Percentiles rank a stretch among this genome's conserved stretches.
Evolutionary conservation across 2,797 vertebrate genomes (phyloP).

Genomic region (Eremophila alpestris): DNA sequence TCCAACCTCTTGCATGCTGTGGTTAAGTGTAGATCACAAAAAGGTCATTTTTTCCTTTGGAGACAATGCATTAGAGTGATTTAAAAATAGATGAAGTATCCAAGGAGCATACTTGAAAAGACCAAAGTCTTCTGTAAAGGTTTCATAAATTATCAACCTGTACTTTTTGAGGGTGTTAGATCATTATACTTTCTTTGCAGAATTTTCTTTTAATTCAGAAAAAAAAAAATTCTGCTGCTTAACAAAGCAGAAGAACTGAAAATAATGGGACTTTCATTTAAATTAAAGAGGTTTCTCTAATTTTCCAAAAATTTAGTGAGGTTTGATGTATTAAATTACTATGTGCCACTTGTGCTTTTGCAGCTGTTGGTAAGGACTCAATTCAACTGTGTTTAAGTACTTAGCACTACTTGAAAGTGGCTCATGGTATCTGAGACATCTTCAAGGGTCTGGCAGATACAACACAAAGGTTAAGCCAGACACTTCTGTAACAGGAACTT

Average conservation of each 20-base stretch:
- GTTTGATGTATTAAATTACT: neutral
- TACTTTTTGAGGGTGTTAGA: neutral
- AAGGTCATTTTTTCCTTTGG: neutral
- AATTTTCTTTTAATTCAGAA: neutral
- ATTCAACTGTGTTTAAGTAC: neutral
- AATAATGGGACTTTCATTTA: neutral
- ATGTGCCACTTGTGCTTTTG: neutral
- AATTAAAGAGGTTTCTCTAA: neutral
- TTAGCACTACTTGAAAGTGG: neutral
- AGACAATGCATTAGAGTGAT: neutral
- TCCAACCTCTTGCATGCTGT: neutral
- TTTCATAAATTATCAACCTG: neutral
- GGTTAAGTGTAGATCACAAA: neutral
- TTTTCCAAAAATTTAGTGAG: neutral
- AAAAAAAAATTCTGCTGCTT: neutral
- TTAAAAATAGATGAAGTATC: slow-evolving; percentile 7
- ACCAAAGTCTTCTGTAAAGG: neutral
- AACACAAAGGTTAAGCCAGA: neutral
- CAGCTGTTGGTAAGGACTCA: neutral
- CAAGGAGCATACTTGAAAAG: neutral
- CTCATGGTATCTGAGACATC: neutral
- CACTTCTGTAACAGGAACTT: neutral
- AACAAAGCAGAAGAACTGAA: neutral
- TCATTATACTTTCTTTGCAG: neutral
- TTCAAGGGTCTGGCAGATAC: neutral